phyloP scores from a whole-genome alignment of 2,797 vertebrate genomes.

The Ataeniobius toweri region DNA sequence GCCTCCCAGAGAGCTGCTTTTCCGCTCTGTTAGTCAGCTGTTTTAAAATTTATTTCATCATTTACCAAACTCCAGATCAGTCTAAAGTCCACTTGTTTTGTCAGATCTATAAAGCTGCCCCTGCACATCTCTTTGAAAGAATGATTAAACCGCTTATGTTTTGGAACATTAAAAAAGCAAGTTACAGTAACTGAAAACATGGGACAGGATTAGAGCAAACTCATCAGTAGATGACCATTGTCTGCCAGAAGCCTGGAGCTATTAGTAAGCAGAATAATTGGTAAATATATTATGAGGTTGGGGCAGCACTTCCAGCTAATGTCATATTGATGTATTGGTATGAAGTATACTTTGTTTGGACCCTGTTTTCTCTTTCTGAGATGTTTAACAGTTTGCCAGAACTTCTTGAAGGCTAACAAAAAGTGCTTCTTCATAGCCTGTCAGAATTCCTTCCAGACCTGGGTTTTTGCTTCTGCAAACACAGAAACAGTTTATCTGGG shows the following conservation, averaged over 20 bases:
- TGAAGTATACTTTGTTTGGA: not conserved
- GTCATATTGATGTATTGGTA: conserved; percentile 62
- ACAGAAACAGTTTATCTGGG: not conserved
- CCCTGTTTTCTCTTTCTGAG: not conserved
- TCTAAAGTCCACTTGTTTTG: conserved; percentile 30
- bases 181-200: not conserved
- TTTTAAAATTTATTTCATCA: conserved; percentile 11
- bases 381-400: not conserved
- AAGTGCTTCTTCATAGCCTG: not conserved
- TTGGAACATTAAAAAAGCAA: not conserved
- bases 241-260: conserved; percentile 58
- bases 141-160: conserved; percentile 12
- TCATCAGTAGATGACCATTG: conserved; percentile 38
- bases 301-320: conserved; percentile 65
- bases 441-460: not conserved
- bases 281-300: conserved; percentile 61
- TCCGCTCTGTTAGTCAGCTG: conserved; percentile 1
- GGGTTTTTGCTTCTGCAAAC: not conserved
- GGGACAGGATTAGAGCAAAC: conserved; percentile 26
- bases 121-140: conserved; percentile 10
- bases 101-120: conserved; percentile 32
- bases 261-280: conserved; percentile 62
- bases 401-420: not conserved
- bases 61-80: conserved; percentile 20
- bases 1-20: not conserved